Base-by-base conservation (phyloP, 1,140 invertebrate genomes). In the Philotrypesis tridentata region DNA sequence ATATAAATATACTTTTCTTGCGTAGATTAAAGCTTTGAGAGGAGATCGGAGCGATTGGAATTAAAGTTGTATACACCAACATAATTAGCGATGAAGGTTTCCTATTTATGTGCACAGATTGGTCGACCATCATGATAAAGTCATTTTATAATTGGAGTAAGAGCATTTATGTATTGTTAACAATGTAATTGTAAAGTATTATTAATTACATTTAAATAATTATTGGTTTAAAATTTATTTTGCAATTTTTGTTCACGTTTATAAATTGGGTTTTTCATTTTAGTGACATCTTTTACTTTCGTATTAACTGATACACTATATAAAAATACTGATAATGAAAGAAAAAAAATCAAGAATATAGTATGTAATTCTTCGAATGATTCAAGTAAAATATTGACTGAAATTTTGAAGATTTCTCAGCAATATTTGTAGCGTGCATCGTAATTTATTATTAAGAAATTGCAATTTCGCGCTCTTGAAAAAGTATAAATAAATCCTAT, bases 161-260 rank as follows among this genome's bases (percentile, higher is more conserved):
- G 71, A 82, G 76, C 40, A 82, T 82, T 79, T 82, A 82, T 82
- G 61, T 79, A 82, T 82, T 82, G 68, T 78, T 78, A 78, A 82
- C 77, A 23, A 67, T 79, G 75, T 82, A 82, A 79, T 82, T 82
- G 33, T 79, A 79, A 82, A 82, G 76, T 78, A 79, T 74, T 82
- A 82, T 82, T 67, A 60, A 79, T 68, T 79, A 82, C 72, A 82
- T 82, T 70, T 74, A 82, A 82, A 67, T 79, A 82, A 82, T 82
- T 79, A 74, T 79, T 78, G 31, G 33, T 73, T 82, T 68, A 23
- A 82, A 77, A 74, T 55, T 78, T 78, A 48, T 43, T 67, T 78
- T 55, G 2, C 40, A 48, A 65, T 40, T 48, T 80, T 67, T n/a
- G 78, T 80, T 33, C 37, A 21, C 17, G 14, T 55, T 73, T 65